These are phyloP conservation scores for Didymodactylos carnosus DNA, from an alignment of 2,888 invertebrate species.

Conservation along the genomic window DNA sequence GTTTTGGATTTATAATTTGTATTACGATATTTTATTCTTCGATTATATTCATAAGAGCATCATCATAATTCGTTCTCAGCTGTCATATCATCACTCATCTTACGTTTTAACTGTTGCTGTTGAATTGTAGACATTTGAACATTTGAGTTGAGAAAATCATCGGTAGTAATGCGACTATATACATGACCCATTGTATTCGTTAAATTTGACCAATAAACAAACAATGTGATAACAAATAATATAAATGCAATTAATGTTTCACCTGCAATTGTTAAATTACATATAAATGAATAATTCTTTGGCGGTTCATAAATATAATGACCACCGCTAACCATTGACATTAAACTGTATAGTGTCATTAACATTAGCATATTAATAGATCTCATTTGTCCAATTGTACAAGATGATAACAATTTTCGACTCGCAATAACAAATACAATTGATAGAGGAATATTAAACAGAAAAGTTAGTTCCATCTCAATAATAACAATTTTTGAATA, in stretches of 20 bases:
- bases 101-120: background rate
- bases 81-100: background rate
- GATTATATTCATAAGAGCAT: too few relatives aligned
- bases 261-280: background rate
- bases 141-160: background rate
- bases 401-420: background rate
- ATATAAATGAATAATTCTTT: background rate
- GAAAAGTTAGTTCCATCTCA: background rate
- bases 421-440: background rate
- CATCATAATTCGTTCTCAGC: too few relatives aligned
- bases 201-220: background rate
- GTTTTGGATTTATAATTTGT: too few relatives aligned
- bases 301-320: background rate
- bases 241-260: background rate
- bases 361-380: background rate
- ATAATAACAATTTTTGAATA: background rate
- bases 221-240: background rate
- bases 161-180: background rate
- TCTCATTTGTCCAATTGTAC: background rate
- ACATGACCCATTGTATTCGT: background rate
- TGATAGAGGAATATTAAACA: background rate
- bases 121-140: background rate
- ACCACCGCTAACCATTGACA: background rate
- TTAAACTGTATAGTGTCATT: background rate
- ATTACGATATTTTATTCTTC: too few relatives aligned